Conservation (phyloP, 2,797 vertebrate genomes). For the Eidolon dupreanum region DNA sequence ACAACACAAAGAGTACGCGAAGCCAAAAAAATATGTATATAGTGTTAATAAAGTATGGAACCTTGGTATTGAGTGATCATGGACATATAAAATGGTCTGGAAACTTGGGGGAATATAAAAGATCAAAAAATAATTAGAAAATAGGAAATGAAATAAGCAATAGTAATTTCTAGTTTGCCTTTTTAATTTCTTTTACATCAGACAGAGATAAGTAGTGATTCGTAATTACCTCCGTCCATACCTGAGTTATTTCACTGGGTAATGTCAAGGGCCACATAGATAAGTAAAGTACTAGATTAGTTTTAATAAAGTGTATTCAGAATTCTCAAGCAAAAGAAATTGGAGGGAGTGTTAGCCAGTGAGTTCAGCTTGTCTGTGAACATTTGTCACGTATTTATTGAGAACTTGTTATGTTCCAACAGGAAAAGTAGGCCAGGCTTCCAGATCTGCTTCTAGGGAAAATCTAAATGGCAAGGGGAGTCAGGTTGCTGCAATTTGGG, state of each 20-base stretch:
- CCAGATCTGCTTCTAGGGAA: background rate
- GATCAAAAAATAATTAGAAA: conserved; percentile 3
- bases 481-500: background rate
- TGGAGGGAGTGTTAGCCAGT: too few species aligned
- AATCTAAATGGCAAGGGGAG: background rate
- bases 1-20: background rate
- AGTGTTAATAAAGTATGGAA: background rate
- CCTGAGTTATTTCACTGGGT: conserved; percentile 14
- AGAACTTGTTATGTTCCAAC: background rate
- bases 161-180: background rate
- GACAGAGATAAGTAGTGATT: background rate
- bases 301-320: conserved; percentile 29
- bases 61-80: background rate
- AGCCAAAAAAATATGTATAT: background rate
- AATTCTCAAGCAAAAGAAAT: conserved; percentile 14
- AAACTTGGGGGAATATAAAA: background rate
- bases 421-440: background rate
- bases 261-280: background rate
- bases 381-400: background rate
- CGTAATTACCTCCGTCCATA: conserved; percentile 7
- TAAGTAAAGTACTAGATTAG: conserved; percentile 21
- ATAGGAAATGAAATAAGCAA: background rate
- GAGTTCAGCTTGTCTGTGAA: background rate
- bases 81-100: background rate
- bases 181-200: background rate